Percentiles rank a stretch among this genome's conserved stretches.
phyloP scores from a whole-genome alignment of 2,888 invertebrate species.

The Choreutis nemorana region DNA sequence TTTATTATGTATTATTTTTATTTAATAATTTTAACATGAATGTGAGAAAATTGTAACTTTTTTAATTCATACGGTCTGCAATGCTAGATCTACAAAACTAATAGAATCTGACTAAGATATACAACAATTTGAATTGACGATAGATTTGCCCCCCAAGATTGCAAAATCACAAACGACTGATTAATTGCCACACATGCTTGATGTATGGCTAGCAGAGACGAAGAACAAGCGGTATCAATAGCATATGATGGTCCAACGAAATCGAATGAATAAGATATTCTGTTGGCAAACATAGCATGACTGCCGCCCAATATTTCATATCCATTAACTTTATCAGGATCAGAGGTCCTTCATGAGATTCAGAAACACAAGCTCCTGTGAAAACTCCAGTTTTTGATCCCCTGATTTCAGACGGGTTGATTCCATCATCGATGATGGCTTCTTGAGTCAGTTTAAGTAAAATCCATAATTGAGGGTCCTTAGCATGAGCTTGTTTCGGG shows the following conservation, averaged over 20 bases:
- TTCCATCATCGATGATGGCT: slow-evolving; percentile 73
- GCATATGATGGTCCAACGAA: slow-evolving; percentile 22
- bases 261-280: not conserved
- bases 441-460: slow-evolving; percentile 76
- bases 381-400: slow-evolving; percentile 20
- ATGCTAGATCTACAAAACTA: too few species aligned
- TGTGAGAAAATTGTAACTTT: too few species aligned
- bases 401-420: slow-evolving; percentile 16
- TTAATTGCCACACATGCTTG: slow-evolving; percentile 75
- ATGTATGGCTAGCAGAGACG: slow-evolving; percentile 81
- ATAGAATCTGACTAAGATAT: too few species aligned
- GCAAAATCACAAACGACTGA: slow-evolving; percentile 85
- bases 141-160: slow-evolving; percentile 81
- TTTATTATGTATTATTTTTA: too few species aligned
- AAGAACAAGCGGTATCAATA: slow-evolving; percentile 90
- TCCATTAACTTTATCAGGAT: not conserved
- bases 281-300: slow-evolving; percentile 1
- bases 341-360: not conserved
- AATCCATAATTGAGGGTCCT: slow-evolving; percentile 75
- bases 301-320: not conserved
- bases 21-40: too few species aligned
- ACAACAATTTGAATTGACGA: too few species aligned
- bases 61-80: too few species aligned
- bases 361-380: slow-evolving; percentile 8
- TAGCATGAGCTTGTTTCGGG: slow-evolving; percentile 68